Percentiles rank a stretch among this genome's conserved stretches.
Evolutionary conservation across 2,888 invertebrate species (phyloP).

Genomic region (Copidosoma aretas): DNA sequence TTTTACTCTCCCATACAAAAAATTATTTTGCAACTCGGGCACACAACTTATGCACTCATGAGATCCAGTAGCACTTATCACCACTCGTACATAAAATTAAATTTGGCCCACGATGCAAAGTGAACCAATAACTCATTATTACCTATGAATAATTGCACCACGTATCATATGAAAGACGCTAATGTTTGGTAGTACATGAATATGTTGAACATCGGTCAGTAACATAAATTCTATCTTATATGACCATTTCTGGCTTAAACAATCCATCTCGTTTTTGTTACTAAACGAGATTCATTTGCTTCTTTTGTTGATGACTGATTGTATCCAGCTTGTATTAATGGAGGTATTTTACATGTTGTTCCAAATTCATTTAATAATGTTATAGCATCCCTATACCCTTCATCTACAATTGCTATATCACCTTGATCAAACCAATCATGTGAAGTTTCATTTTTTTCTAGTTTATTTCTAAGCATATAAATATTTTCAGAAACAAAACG

Average conservation of each 20-base stretch:
- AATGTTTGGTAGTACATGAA: background rate
- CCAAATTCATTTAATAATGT: background rate
- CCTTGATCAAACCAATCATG: background rate
- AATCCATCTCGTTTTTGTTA: conserved; percentile 34
- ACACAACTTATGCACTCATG: no score
- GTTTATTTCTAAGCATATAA: conserved; percentile 8
- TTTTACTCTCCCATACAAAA: no score
- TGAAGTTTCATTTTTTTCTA: background rate
- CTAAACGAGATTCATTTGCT: conserved; percentile 28
- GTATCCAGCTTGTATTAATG: no score
- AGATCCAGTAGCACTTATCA: no score
- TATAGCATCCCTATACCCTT: conserved; percentile 5
- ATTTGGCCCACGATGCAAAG: no score
- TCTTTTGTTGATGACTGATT: no score
- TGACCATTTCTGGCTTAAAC: conserved; percentile 19
- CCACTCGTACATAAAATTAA: no score
- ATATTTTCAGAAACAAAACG: conserved; percentile 16
- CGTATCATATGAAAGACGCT: background rate
- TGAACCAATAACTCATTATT: no score
- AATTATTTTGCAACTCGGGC: no score
- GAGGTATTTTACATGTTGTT: background rate
- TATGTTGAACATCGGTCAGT: background rate
- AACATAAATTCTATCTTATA: background rate
- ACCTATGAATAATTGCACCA: conserved; percentile 4
- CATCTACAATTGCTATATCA: conserved; percentile 13